phyloP scores from a whole-genome alignment of 1,140 invertebrate species.

The Streblospio benedicti region DNA sequence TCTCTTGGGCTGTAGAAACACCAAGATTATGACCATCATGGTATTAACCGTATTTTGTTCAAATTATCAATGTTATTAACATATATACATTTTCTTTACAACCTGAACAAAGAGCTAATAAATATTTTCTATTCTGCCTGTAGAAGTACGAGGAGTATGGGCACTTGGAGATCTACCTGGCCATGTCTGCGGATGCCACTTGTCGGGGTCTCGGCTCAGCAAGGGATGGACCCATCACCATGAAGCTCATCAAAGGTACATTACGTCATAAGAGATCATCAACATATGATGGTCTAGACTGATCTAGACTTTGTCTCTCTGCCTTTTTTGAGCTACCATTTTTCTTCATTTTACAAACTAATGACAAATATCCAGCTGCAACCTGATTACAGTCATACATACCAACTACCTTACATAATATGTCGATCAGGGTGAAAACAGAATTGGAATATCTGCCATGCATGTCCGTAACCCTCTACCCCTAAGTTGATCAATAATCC shows the following conservation, averaged over 20 bases:
- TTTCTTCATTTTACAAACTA: too few species aligned
- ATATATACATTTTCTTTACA: not conserved
- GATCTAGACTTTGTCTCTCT: too few species aligned
- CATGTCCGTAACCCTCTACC: too few species aligned
- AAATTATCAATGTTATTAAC: not conserved
- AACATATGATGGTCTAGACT: too few species aligned
- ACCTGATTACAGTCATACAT: too few species aligned
- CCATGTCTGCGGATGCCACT: conserved; percentile 12
- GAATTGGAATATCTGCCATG: too few species aligned
- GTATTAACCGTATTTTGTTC: not conserved
- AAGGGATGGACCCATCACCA: conserved; percentile 4
- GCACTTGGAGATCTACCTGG: conserved; percentile 5
- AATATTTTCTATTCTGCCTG: not conserved
- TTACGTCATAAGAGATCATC: too few species aligned
- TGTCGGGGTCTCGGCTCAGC: conserved; percentile 8
- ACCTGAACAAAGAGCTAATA: not conserved
- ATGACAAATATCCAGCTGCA: too few species aligned
- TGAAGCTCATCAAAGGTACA: conserved; percentile 6
- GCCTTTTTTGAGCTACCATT: too few species aligned
- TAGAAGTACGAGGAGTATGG: conserved; percentile 15
- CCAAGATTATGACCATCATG: not conserved
- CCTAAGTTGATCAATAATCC: too few species aligned
- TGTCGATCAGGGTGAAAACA: too few species aligned
- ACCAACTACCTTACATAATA: too few species aligned
- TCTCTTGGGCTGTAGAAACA: not conserved